These are phyloP conservation scores for Clivina fossor DNA, from an alignment of 2,888 invertebrate species.

Conservation along the genomic window DNA sequence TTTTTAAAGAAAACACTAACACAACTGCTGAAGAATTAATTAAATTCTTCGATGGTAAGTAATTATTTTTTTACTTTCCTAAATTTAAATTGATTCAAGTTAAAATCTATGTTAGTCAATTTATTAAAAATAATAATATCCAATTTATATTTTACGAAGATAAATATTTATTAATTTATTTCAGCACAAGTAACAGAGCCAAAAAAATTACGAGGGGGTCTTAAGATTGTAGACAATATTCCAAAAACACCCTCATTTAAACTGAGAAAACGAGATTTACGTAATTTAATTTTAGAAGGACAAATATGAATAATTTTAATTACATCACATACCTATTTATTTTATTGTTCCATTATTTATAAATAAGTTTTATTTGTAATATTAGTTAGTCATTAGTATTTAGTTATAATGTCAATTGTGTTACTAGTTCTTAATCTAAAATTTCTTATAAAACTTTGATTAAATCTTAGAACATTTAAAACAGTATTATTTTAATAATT, in stretches of 20 bases:
- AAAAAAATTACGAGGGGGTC: conserved; percentile 38
- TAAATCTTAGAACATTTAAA: no score
- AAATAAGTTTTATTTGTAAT: not conserved
- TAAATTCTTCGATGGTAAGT: conserved; percentile 7
- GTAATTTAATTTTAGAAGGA: not conserved
- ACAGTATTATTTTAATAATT: no score
- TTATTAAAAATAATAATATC: no score
- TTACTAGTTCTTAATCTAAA: no score
- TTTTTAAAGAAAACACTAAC: conserved; percentile 36
- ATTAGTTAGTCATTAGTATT: not conserved
- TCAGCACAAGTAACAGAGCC: conserved; percentile 34
- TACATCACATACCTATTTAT: not conserved
- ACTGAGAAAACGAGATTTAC: conserved; percentile 8
- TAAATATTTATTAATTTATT: conserved; percentile 1
- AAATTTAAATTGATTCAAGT: not conserved
- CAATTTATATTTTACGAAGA: not conserved
- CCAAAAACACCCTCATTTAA: conserved; percentile 34
- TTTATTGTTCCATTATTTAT: not conserved
- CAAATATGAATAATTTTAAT: not conserved
- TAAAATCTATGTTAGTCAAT: no score
- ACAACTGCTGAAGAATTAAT: conserved; percentile 19
- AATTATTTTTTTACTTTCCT: not conserved
- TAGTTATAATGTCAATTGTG: no score
- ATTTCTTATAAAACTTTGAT: no score
- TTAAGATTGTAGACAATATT: conserved; percentile 34